phyloP scores from a whole-genome alignment of 1,140 invertebrate species.

The Pomacea maculata region DNA sequence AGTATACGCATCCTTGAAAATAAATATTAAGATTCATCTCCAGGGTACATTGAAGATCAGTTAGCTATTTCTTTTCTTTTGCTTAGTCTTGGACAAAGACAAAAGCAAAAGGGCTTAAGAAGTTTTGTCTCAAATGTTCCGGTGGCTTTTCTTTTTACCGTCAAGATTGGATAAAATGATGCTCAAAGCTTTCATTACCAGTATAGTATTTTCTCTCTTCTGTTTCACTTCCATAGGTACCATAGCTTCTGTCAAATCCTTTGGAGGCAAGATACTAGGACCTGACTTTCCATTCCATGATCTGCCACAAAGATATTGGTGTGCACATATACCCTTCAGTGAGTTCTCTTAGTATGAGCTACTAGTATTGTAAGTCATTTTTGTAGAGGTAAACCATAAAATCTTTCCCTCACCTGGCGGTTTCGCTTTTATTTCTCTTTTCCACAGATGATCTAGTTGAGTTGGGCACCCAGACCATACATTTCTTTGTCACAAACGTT shows the following conservation, averaged over 20 bases:
- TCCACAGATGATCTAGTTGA: constrained; percentile 8
- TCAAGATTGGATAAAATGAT: not conserved
- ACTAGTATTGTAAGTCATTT: too few relatives aligned
- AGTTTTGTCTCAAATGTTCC: too few relatives aligned
- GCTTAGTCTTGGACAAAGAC: not conserved
- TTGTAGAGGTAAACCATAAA: too few relatives aligned
- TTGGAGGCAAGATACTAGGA: constrained; percentile 12
- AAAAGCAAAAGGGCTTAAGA: too few relatives aligned
- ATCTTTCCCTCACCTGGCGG: not conserved
- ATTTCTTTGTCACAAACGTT: constrained; percentile 52
- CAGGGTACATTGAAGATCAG: not conserved
- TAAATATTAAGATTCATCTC: not conserved
- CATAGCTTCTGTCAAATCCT: constrained; percentile 39
- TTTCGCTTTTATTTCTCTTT: not conserved
- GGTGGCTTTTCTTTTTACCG: not conserved
- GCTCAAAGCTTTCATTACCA: constrained; percentile 18
- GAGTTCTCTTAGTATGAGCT: too few relatives aligned
- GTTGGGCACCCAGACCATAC: constrained; percentile 57
- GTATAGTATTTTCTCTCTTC: constrained; percentile 24
- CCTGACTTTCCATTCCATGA: not conserved
- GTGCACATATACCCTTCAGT: not conserved
- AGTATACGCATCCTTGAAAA: not conserved
- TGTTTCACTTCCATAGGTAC: constrained; percentile 33
- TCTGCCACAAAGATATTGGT: not conserved
- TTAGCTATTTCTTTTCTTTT: not conserved